Evolutionary conservation across 2,113 vertebrate genomes (phyloP).

Genomic region (Aramus guarauna): DNA sequence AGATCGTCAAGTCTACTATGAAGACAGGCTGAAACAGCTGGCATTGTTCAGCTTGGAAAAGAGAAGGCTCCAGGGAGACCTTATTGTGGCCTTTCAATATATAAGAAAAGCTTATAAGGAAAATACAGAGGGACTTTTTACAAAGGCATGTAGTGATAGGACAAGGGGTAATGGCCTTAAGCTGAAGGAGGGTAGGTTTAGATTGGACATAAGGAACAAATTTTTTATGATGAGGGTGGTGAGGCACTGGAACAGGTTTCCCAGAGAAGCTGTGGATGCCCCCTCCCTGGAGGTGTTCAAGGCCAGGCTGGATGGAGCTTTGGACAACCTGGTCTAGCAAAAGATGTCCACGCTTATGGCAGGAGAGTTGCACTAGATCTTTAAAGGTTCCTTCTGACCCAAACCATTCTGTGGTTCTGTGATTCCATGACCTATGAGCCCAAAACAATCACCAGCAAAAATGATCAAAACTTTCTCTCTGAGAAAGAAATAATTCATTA

Average conservation of each 20-base stretch:
- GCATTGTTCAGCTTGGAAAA: not conserved
- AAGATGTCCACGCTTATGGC: not conserved
- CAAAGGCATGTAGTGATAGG: not conserved
- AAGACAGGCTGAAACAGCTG: not conserved
- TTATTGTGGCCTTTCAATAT: too few relatives aligned
- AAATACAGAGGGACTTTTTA: not conserved
- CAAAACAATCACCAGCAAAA: not conserved
- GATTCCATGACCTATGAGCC: not conserved
- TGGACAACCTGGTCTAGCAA: not conserved
- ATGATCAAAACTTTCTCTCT: not conserved
- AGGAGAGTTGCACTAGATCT: not conserved
- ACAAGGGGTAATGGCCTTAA: not conserved
- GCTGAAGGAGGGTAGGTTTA: not conserved
- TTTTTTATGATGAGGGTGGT: not conserved
- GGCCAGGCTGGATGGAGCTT: not conserved
- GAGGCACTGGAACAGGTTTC: not conserved
- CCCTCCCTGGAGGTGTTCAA: not conserved
- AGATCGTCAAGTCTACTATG: rapidly evolving
- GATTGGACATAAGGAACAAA: not conserved
- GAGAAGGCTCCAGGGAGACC: rapidly evolving
- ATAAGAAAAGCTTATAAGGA: not conserved
- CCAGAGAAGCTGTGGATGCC: not conserved
- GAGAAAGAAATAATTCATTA: not conserved
- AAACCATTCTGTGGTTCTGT: not conserved
- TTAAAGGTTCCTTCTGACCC: not conserved